Evolutionary conservation across 2,888 invertebrate species (phyloP), one percentile per base, ranked within the genome.

Genomic region (Dastarcus helophoroides): DNA sequence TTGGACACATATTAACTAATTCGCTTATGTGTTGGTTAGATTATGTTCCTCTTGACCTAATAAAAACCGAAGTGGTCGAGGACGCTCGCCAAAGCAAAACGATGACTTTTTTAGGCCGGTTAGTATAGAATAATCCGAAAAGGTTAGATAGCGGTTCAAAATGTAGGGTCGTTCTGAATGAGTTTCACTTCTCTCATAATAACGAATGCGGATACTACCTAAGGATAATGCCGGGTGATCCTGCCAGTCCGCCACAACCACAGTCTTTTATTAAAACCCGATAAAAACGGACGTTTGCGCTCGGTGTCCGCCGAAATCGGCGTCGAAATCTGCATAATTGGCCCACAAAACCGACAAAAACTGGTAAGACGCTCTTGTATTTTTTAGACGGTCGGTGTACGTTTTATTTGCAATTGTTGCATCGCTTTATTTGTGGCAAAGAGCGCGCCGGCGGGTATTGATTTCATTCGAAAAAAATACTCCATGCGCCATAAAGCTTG

Each of bases 391-490:
- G 6, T 17, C 6, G 6, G n/a, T 17, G 19, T 6, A 17, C 6
- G n/a, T 17, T 17, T 17, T 17, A 17, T 17, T 17, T 17, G 19
- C 19, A 17, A 17, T 17, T 17, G 12, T 25, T 38, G 37, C 37
- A 35, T 39, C 36, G 40, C 42, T 38, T 42, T 44, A 42, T 38
- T 42, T 42, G 42, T 37, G 40, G 39, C 36, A 27, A 39, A 37
- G 40, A 37, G 41, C 39, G 37, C 39, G 37, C 38, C 39, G 39
- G 46, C 39, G 40, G 47, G 56, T 59, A 59, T 59, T 56, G 59
- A 59, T 59, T 59, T 53, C 47, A 46, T 50, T 47, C 48, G 38
- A 51, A 56, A 57, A 58, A 58, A 60, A 61, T 58, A 57, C 59
- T 59, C 54, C 57, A 56, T 58, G 56, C 56, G 57, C 57, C 54